A percentile compares a stretch with the other conserved stretches of the same genome.
Conservation (phyloP, 2,888 invertebrate genomes). For the Heliconius ismenius region DNA sequence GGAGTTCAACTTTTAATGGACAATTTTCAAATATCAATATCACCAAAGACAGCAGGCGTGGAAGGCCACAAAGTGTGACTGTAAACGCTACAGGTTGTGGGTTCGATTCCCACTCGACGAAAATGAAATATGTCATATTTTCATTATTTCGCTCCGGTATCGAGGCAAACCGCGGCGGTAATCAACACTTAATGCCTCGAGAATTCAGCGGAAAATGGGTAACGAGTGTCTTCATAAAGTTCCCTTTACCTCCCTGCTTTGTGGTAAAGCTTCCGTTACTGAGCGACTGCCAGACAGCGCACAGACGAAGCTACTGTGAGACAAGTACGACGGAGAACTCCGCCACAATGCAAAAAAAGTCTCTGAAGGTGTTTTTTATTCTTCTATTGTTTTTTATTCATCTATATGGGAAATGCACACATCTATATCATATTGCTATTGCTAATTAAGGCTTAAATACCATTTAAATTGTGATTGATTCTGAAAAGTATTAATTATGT, state of each 20-base stretch:
- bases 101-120: too few relatives aligned
- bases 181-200: too few relatives aligned
- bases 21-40: neutral
- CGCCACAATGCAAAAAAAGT: too few relatives aligned
- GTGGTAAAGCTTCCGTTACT: neutral
- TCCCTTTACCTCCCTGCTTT: too few relatives aligned
- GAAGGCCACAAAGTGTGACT: neutral
- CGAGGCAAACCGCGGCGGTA: too few relatives aligned
- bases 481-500: constrained; percentile 15
- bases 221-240: too few relatives aligned
- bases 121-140: too few relatives aligned
- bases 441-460: neutral
- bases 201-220: too few relatives aligned
- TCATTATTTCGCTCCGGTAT: too few relatives aligned
- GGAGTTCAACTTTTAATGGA: constrained; percentile 30
- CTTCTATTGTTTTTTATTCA: too few relatives aligned
- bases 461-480: constrained; percentile 19
- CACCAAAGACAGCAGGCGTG: neutral
- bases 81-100: too few relatives aligned
- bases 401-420: neutral
- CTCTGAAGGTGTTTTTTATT: neutral
- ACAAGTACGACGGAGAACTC: too few relatives aligned
- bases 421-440: neutral
- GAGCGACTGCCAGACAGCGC: neutral
- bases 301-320: neutral